Conservation (phyloP, 1,140 invertebrate species). For the Drosophila micromelanica region DNA sequence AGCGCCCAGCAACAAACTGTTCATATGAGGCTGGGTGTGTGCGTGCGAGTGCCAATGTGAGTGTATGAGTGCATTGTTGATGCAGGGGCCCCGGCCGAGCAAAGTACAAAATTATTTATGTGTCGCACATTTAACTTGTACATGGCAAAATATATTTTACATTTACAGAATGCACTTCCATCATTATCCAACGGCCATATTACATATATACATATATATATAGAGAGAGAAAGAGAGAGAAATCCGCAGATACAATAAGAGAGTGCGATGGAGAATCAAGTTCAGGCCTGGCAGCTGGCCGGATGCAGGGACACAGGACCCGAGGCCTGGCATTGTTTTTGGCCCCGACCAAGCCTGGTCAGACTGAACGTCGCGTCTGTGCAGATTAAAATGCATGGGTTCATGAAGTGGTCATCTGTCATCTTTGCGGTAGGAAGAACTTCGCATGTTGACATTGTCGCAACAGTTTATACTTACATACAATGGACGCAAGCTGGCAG, state of each 20-base stretch:
- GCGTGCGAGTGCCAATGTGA: neutral
- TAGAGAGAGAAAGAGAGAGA: neutral
- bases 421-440: slow-evolving; percentile 81
- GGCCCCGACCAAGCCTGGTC: slow-evolving; percentile 29
- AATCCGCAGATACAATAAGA: neutral
- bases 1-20: slow-evolving; percentile 21
- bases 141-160: slow-evolving; percentile 81
- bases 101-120: slow-evolving; percentile 75
- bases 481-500: slow-evolving; percentile 16
- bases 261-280: neutral
- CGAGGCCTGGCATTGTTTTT: slow-evolving; percentile 66
- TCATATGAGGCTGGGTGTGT: slow-evolving; percentile 11
- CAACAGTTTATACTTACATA: slow-evolving; percentile 71
- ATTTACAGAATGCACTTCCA: slow-evolving; percentile 81
- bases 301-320: slow-evolving; percentile 59
- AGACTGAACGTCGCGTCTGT: slow-evolving; percentile 21
- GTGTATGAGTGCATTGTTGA: slow-evolving; percentile 50
- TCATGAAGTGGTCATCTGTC: slow-evolving; percentile 83
- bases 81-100: slow-evolving; percentile 59
- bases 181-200: slow-evolving; percentile 63
- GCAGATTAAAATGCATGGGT: slow-evolving; percentile 81
- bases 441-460: slow-evolving; percentile 82
- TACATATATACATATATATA: neutral
- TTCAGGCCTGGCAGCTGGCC: slow-evolving; percentile 38
- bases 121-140: slow-evolving; percentile 80